Conservation (phyloP, 1,140 invertebrate genomes). For the Zophobas morio region DNA sequence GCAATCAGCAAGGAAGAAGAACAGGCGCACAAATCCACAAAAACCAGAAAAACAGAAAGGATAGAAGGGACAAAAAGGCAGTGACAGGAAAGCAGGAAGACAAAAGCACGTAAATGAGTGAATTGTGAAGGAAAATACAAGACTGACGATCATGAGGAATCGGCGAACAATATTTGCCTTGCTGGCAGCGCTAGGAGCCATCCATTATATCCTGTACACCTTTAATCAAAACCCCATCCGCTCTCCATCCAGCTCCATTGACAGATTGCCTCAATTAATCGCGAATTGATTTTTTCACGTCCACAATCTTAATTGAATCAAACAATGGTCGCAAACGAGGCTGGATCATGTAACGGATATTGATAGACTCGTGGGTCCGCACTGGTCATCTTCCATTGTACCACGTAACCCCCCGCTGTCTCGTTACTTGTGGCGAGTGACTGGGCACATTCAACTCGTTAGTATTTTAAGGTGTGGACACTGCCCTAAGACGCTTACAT, state of each 20-base stretch:
- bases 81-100: no score
- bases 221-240: no score
- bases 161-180: no score
- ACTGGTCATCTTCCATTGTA: conserved; percentile 36
- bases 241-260: background rate
- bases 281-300: conserved; percentile 20
- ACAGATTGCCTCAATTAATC: conserved; percentile 34
- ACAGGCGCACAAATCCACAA: no score
- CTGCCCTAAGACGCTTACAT: conserved; percentile 39
- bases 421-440: conserved; percentile 36
- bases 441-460: conserved; percentile 42
- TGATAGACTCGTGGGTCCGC: conserved; percentile 39
- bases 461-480: conserved; percentile 41
- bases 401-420: conserved; percentile 6
- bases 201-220: no score
- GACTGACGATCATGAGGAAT: no score
- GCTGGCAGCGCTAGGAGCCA: no score
- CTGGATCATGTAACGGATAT: conserved; percentile 40
- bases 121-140: no score
- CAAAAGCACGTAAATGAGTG: no score
- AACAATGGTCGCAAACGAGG: conserved; percentile 42
- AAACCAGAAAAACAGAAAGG: no score
- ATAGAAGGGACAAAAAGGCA: no score
- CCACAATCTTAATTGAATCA: conserved; percentile 40
- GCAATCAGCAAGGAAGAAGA: no score